Percentiles rank a stretch among this genome's conserved stretches.
These are phyloP conservation scores for Drosophila kurseongensis DNA, from an alignment of 1,140 invertebrate genomes.

Conservation along the genomic window DNA sequence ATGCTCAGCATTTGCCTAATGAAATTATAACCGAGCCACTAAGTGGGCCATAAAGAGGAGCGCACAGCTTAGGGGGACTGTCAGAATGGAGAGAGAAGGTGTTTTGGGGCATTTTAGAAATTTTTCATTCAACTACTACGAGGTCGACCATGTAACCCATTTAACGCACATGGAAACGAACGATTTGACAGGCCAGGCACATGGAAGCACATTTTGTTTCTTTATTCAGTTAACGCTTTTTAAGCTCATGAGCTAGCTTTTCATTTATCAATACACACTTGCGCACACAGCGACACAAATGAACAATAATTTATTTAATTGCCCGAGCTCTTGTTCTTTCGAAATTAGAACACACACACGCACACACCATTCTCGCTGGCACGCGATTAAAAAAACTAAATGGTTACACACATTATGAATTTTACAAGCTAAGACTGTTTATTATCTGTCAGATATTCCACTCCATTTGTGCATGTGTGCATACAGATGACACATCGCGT, in stretches of 20 bases:
- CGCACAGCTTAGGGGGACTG: constrained; percentile 1
- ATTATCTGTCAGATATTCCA: constrained; percentile 41
- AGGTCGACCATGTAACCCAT: constrained; percentile 59
- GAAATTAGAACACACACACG: constrained; percentile 49
- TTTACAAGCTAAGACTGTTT: constrained; percentile 31
- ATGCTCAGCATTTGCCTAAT: constrained; percentile 79
- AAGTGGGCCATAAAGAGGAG: constrained; percentile 64
- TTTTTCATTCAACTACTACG: constrained; percentile 27
- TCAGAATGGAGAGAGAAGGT: not conserved
- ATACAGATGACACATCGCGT: constrained; percentile 39
- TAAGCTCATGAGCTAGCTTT: constrained; percentile 60
- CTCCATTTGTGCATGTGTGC: constrained; percentile 14
- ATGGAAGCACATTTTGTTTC: constrained; percentile 40
- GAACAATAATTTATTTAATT: constrained; percentile 83
- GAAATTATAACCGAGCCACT: constrained; percentile 76
- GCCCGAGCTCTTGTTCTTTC: constrained; percentile 57
- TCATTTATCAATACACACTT: constrained; percentile 63
- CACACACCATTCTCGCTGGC: constrained; percentile 9
- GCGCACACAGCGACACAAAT: constrained; percentile 47
- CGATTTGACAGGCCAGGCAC: constrained; percentile 41
- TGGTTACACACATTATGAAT: constrained; percentile 27
- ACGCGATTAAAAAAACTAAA: constrained; percentile 50
- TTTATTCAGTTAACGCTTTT: constrained; percentile 67
- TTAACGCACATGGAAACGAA: constrained; percentile 61
- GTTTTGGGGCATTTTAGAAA: constrained; percentile 57